Percentiles rank a stretch among this genome's conserved stretches.
These are phyloP conservation scores for Tetrapedia diversipes DNA, from an alignment of 2,888 invertebrate species.

Conservation along the genomic window DNA sequence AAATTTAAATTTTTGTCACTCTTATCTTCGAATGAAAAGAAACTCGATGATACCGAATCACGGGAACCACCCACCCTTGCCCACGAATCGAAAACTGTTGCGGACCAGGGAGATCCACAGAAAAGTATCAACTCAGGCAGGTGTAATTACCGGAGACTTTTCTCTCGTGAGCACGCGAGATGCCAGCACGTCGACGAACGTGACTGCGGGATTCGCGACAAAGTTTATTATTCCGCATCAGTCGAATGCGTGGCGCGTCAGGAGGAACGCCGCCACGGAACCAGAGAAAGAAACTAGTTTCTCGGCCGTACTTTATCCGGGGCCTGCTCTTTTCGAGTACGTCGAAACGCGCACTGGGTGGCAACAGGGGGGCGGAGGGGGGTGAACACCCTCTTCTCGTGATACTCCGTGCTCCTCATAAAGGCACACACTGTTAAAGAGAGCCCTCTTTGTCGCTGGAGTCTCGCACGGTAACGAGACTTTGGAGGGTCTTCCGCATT, in stretches of 20 bases:
- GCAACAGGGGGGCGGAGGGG: neutral
- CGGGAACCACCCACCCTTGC: no score
- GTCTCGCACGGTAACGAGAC: slow-evolving; percentile 58
- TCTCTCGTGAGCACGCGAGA: neutral
- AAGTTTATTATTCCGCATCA: slow-evolving; percentile 30
- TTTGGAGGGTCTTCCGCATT: slow-evolving; percentile 58
- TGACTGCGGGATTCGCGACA: neutral
- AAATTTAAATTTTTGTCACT: no score
- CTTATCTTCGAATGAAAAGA: no score
- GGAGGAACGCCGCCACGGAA: slow-evolving; percentile 1
- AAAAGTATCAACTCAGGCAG: neutral
- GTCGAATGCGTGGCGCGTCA: slow-evolving; percentile 9
- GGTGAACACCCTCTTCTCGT: neutral
- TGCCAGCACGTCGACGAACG: neutral
- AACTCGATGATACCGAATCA: no score
- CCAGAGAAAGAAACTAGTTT: slow-evolving; percentile 40
- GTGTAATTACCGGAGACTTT: slow-evolving; percentile 6
- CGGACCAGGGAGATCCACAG: no score
- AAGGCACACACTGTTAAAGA: slow-evolving; percentile 57
- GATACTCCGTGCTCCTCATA: slow-evolving; percentile 46
- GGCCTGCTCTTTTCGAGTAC: slow-evolving; percentile 35
- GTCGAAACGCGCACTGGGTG: slow-evolving; percentile 20
- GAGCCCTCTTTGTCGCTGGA: slow-evolving; percentile 46
- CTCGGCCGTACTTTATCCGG: slow-evolving; percentile 22
- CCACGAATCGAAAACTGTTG: no score